These are phyloP conservation scores for Thereva nobilitata DNA, from an alignment of 2,888 invertebrate species.

Conservation along the genomic window DNA sequence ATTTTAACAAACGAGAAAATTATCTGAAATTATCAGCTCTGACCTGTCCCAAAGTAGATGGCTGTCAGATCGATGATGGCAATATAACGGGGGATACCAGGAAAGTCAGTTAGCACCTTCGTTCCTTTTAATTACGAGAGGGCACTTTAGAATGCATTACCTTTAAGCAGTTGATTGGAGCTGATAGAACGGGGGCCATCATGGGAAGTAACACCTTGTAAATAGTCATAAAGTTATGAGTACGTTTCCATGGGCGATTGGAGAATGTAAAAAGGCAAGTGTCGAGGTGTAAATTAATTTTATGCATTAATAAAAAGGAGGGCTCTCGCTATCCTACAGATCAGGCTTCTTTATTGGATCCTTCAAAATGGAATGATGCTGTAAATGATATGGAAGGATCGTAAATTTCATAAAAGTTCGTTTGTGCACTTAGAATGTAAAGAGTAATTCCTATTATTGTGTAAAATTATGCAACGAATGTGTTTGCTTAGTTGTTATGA, in stretches of 20 bases:
- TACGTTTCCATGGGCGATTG: neutral
- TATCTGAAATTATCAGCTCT: too few relatives aligned
- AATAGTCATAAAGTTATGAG: neutral
- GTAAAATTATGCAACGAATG: too few relatives aligned
- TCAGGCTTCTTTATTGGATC: neutral
- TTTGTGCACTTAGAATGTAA: too few relatives aligned
- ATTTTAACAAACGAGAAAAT: slow-evolving; percentile 19
- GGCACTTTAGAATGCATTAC: slow-evolving; percentile 21
- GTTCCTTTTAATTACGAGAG: slow-evolving; percentile 5
- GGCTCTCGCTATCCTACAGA: too few relatives aligned
- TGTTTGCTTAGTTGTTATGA: too few relatives aligned
- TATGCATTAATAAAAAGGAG: slow-evolving; percentile 1
- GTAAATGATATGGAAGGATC: too few relatives aligned
- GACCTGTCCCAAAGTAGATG: too few relatives aligned
- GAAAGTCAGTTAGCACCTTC: slow-evolving; percentile 29
- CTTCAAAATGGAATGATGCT: too few relatives aligned
- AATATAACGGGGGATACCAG: slow-evolving; percentile 16
- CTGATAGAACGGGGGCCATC: neutral
- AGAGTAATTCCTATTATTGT: too few relatives aligned
- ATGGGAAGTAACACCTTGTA: neutral
- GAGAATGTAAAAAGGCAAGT: neutral
- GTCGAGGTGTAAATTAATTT: slow-evolving; percentile 18
- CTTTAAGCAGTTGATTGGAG: neutral
- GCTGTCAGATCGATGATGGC: neutral
- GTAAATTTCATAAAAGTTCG: too few relatives aligned